Percentiles rank a stretch among this genome's conserved stretches.
These are phyloP conservation scores for Himalopsyche japonica DNA, from an alignment of 2,888 invertebrate genomes.

Conservation along the genomic window DNA sequence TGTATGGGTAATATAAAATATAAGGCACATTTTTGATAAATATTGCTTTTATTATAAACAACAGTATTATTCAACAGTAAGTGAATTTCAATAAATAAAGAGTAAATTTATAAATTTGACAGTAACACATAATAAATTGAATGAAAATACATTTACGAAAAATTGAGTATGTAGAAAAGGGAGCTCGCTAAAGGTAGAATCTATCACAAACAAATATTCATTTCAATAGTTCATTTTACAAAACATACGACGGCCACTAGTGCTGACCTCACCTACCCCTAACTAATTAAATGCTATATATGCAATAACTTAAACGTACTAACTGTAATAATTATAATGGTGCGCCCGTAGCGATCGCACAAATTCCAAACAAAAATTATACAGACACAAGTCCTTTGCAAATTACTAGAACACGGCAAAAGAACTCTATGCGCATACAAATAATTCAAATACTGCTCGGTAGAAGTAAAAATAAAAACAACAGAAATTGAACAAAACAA, in stretches of 20 bases:
- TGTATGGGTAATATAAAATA: neutral
- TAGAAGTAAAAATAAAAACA: neutral
- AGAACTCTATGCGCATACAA: neutral
- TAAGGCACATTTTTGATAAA: constrained; percentile 23
- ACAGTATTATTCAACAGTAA: constrained; percentile 39
- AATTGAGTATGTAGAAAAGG: constrained; percentile 43
- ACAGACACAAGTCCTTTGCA: neutral
- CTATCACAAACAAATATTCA: constrained; percentile 29
- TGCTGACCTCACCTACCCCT: neutral
- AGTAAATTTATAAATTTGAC: constrained; percentile 26
- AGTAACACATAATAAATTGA: constrained; percentile 39
- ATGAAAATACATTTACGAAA: constrained; percentile 42
- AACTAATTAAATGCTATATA: constrained; percentile 8
- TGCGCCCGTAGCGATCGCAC: neutral
- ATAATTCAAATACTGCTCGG: constrained; percentile 12
- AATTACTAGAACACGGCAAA: neutral
- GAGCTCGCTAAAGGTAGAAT: constrained; percentile 16
- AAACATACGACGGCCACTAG: constrained; percentile 3
- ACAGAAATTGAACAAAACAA: neutral
- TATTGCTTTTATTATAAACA: constrained; percentile 41
- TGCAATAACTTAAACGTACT: constrained; percentile 8
- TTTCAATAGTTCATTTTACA: constrained; percentile 11
- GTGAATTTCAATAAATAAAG: constrained; percentile 38
- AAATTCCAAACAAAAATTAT: neutral
- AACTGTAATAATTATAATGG: neutral